These are phyloP conservation scores for Himalopsyche tibetana DNA, from an alignment of 2,888 invertebrate genomes.

Conservation along the genomic window DNA sequence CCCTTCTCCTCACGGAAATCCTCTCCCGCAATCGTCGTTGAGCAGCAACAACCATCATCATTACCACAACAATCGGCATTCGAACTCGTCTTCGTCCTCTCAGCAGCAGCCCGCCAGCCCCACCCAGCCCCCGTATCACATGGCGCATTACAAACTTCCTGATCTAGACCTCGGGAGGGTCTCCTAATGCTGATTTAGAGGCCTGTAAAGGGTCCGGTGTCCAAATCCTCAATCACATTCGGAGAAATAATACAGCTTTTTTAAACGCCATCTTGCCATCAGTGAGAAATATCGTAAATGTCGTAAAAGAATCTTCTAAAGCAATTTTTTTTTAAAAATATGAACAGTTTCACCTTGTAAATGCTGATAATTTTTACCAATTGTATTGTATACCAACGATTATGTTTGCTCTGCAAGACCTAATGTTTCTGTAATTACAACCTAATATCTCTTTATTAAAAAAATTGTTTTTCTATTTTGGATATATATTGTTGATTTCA, in stretches of 20 bases:
- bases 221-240: conserved; percentile 1
- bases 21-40: conserved; percentile 45
- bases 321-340: too few species aligned
- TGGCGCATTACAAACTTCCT: conserved; percentile 86
- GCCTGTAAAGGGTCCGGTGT: conserved; percentile 2
- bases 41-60: conserved; percentile 49
- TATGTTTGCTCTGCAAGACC: too few species aligned
- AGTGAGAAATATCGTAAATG: not conserved
- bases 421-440: too few species aligned
- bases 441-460: too few species aligned
- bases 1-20: conserved; percentile 49
- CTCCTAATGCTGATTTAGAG: conserved; percentile 58
- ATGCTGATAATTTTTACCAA: too few species aligned
- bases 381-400: too few species aligned
- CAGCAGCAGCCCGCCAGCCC: conserved; percentile 74
- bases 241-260: not conserved
- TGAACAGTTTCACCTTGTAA: too few species aligned
- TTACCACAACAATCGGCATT: conserved; percentile 67
- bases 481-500: too few species aligned
- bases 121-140: conserved; percentile 84
- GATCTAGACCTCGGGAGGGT: conserved; percentile 71
- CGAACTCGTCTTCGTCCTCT: conserved; percentile 66
- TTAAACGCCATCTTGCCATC: not conserved
- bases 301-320: too few species aligned
- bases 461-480: too few species aligned